A percentile compares a stretch with the other conserved stretches of the same genome.
Conservation (phyloP, 2,888 invertebrate genomes). For the Venusia cambrica region DNA sequence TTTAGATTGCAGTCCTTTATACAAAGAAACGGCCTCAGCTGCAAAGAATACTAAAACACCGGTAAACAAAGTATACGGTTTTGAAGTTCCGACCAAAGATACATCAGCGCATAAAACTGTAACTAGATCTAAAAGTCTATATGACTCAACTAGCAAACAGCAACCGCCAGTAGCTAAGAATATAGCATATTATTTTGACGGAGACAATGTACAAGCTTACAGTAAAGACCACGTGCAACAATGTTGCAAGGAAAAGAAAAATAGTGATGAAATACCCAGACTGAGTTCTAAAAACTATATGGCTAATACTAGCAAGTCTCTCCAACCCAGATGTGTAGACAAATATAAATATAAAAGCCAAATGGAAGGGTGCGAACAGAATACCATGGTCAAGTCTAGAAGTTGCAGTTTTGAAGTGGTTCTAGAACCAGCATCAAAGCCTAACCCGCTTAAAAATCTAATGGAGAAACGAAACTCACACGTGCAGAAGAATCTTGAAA, state of each 20-base stretch:
- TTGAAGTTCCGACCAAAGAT: slow-evolving; percentile 58
- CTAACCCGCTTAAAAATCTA: slow-evolving; percentile 68
- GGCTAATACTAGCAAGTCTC: slow-evolving; percentile 68
- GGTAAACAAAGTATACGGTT: slow-evolving; percentile 59
- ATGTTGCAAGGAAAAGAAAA: slow-evolving; percentile 58
- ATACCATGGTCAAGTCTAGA: slow-evolving; percentile 70
- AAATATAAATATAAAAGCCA: slow-evolving; percentile 68
- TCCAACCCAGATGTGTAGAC: slow-evolving; percentile 64
- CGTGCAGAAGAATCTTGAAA: slow-evolving; percentile 80
- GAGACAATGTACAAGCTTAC: slow-evolving; percentile 66
- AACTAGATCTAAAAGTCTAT: slow-evolving; percentile 68
- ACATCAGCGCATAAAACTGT: slow-evolving; percentile 65
- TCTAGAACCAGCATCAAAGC: slow-evolving; percentile 72
- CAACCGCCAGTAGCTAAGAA: slow-evolving; percentile 66
- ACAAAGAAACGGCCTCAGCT: slow-evolving; percentile 41
- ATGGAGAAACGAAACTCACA: slow-evolving; percentile 75
- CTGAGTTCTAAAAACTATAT: slow-evolving; percentile 78
- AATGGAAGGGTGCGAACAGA: slow-evolving; percentile 70
- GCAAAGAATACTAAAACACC: slow-evolving; percentile 51
- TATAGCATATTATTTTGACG: slow-evolving; percentile 77
- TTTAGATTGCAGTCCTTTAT: slow-evolving; percentile 32
- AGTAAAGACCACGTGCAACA: slow-evolving; percentile 46
- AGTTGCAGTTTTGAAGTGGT: slow-evolving; percentile 79
- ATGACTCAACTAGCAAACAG: slow-evolving; percentile 60
- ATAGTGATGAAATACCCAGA: slow-evolving; percentile 81